phyloP scores from a whole-genome alignment of 2,113 vertebrate genomes.

The Marmota flaviventris region DNA sequence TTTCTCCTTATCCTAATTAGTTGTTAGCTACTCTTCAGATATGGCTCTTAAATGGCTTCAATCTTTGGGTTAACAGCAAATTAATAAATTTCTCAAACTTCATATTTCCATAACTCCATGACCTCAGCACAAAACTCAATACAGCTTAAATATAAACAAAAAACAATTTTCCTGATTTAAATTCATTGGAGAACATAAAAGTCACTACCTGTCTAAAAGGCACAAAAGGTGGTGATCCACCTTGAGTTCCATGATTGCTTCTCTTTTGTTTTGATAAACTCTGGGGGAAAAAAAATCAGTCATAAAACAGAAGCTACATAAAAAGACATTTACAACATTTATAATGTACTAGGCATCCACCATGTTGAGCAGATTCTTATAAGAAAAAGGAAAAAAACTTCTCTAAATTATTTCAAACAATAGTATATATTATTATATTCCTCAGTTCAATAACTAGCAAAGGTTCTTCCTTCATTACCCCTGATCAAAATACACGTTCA shows the following conservation, averaged over 20 bases:
- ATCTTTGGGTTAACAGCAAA: neutral
- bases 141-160: constrained; percentile 49
- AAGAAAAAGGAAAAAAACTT: neutral
- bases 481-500: constrained; percentile 28
- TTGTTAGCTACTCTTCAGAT: constrained; percentile 30
- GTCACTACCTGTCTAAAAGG: constrained; percentile 96
- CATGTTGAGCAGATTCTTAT: constrained; percentile 8
- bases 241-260: constrained; percentile 97
- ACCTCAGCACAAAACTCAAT: neutral
- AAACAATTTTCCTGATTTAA: constrained; percentile 60
- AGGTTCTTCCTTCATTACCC: neutral
- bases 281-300: constrained; percentile 84
- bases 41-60: constrained; percentile 16
- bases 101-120: constrained; percentile 42
- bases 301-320: constrained; percentile 42
- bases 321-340: constrained; percentile 10
- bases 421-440: neutral
- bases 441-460: constrained; percentile 5
- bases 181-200: constrained; percentile 48
- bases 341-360: neutral
- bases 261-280: constrained; percentile 98
- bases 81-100: constrained; percentile 54
- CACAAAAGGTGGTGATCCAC: constrained; percentile 98
- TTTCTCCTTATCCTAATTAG: neutral
- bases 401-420: constrained; percentile 44